phyloP scores from a whole-genome alignment of 1,140 invertebrate species.

The Hermetia illucens region DNA sequence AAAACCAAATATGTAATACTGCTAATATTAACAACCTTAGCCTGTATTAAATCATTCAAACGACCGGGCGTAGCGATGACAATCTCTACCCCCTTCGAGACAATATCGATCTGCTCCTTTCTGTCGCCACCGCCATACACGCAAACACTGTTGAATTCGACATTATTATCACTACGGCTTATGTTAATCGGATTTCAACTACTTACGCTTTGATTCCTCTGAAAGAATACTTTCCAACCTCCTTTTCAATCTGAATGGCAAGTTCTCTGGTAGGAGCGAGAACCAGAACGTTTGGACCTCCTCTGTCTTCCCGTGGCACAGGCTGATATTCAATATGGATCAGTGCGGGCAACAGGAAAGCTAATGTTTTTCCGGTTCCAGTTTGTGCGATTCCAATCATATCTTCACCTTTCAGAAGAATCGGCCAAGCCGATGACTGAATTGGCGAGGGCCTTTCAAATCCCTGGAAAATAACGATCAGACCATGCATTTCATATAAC shows the following conservation, averaged over 20 bases:
- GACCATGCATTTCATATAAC: no score
- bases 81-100: slow-evolving; percentile 66
- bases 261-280: slow-evolving; percentile 83
- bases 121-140: slow-evolving; percentile 74
- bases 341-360: slow-evolving; percentile 79
- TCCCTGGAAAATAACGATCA: slow-evolving; percentile 22
- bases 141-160: no score
- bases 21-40: slow-evolving; percentile 48
- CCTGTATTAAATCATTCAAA: slow-evolving; percentile 62
- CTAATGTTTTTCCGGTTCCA: slow-evolving; percentile 81
- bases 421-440: slow-evolving; percentile 80
- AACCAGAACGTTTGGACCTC: slow-evolving; percentile 72
- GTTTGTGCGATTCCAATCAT: slow-evolving; percentile 90
- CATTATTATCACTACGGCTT: no score
- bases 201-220: slow-evolving; percentile 65
- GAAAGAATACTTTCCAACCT: slow-evolving; percentile 77
- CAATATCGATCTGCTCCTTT: slow-evolving; percentile 53
- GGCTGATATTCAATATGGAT: slow-evolving; percentile 76
- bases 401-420: slow-evolving; percentile 70
- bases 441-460: slow-evolving; percentile 82
- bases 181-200: slow-evolving; percentile 3
- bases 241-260: slow-evolving; percentile 79
- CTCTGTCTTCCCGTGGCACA: slow-evolving; percentile 44
- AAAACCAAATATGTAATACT: slow-evolving; percentile 77
- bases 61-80: slow-evolving; percentile 83